Conservation (phyloP, 2,113 vertebrate species). For the Amazona guildingii region DNA sequence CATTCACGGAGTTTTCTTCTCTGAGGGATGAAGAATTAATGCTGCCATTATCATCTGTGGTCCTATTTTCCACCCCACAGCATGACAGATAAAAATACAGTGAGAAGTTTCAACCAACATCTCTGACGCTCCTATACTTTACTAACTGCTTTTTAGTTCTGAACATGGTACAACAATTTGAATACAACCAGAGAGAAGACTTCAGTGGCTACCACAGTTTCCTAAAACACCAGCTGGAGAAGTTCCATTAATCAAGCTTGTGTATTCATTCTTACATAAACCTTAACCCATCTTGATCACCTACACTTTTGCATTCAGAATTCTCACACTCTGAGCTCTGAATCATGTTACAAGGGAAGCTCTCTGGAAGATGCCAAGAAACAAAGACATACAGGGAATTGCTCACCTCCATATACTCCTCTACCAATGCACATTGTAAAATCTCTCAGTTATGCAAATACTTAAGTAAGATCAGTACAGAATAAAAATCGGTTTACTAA, state of each 20-base stretch:
- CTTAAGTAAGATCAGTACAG: neutral
- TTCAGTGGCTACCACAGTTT: neutral
- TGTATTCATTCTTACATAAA: neutral
- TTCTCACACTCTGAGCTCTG: neutral
- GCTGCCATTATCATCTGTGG: neutral
- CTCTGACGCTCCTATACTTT: neutral
- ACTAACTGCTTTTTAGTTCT: neutral
- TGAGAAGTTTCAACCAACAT: neutral
- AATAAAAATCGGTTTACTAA: neutral
- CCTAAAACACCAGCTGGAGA: neutral
- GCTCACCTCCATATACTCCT: neutral
- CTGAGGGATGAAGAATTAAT: neutral
- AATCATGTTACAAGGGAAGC: rapidly evolving
- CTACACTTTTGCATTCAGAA: neutral
- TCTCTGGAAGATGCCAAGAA: neutral
- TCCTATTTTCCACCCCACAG: neutral
- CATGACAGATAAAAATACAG: neutral
- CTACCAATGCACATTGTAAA: neutral
- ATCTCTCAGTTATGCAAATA: neutral
- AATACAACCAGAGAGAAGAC: neutral
- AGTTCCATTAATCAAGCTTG: neutral
- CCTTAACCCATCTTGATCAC: neutral
- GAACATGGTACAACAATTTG: neutral
- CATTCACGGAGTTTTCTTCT: neutral
- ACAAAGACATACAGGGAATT: neutral